A percentile compares a stretch with the other conserved stretches of the same genome.
Conservation (phyloP, 2,888 invertebrate genomes). For the Drosophila pseudotalamancana region DNA sequence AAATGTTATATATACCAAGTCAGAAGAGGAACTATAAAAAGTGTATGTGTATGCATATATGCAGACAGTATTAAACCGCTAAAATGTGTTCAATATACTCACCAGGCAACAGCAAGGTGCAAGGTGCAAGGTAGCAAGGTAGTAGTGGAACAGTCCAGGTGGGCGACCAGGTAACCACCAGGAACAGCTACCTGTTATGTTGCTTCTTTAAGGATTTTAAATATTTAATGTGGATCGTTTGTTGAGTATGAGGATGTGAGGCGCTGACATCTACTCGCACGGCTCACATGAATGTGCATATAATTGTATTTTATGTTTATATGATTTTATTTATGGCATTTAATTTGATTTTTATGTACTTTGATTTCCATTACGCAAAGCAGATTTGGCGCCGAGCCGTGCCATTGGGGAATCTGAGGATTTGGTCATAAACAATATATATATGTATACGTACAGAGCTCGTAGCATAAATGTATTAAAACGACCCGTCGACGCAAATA, state of each 20-base stretch:
- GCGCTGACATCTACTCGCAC: constrained; percentile 10
- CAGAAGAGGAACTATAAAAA: neutral
- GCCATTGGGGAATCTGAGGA: constrained; percentile 6
- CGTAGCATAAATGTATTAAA: constrained; percentile 30
- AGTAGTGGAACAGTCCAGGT: too few relatives aligned
- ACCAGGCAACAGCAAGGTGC: constrained; percentile 25
- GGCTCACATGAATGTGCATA: constrained; percentile 18
- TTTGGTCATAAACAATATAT: constrained; percentile 31
- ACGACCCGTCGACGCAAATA: constrained; percentile 22
- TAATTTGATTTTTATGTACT: constrained; percentile 71
- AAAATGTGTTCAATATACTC: constrained; percentile 23
- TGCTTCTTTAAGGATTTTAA: constrained; percentile 35
- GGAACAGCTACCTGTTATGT: neutral
- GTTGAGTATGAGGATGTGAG: constrained; percentile 31
- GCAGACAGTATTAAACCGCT: neutral
- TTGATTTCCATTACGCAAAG: constrained; percentile 65
- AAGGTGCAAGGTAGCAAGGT: too few relatives aligned
- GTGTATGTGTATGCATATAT: neutral
- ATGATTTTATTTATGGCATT: constrained; percentile 66
- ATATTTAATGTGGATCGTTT: constrained; percentile 59
- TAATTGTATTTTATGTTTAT: constrained; percentile 31
- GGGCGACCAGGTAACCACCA: neutral
- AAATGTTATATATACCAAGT: neutral
- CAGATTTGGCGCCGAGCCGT: constrained; percentile 35
- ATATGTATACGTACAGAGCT: neutral